Evolutionary conservation across 1,140 invertebrate genomes (phyloP).

Genomic region (Drosophila bifasciata): DNA sequence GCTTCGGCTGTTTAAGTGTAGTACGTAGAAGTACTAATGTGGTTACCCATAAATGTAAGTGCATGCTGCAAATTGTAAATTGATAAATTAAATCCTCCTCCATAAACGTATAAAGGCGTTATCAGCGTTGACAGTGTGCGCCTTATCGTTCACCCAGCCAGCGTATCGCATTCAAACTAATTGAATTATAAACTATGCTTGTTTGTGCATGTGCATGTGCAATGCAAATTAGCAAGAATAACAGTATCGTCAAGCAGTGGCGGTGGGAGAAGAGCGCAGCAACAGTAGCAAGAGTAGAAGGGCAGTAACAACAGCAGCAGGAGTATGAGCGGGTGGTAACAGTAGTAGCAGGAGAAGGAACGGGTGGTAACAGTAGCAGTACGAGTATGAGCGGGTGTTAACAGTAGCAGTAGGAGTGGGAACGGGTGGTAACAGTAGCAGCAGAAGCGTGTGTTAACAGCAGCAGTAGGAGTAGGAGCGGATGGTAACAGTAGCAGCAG

Average conservation of each 20-base stretch:
- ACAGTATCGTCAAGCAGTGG: background rate
- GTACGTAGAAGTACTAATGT: constrained; percentile 5
- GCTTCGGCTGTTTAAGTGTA: constrained; percentile 23
- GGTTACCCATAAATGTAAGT: constrained; percentile 25
- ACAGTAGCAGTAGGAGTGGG: too few species aligned
- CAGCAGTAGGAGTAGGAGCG: background rate
- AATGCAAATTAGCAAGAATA: constrained; percentile 49
- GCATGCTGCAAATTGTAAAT: constrained; percentile 62
- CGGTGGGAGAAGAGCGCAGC: constrained; percentile 4
- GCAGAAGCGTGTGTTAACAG: constrained; percentile 1
- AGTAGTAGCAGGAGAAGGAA: too few species aligned
- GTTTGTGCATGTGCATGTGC: constrained; percentile 39
- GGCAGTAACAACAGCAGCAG: constrained; percentile 4
- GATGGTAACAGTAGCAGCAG: constrained; percentile 1
- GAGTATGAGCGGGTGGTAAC: background rate
- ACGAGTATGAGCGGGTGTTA: background rate
- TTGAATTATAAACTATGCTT: constrained; percentile 68
- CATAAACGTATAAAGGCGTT: constrained; percentile 37
- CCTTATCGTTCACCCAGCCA: constrained; percentile 26
- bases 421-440: constrained; percentile 4
- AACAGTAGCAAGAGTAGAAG: background rate
- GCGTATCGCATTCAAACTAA: constrained; percentile 73
- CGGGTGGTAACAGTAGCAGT: constrained; percentile 7
- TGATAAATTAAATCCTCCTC: constrained; percentile 44
- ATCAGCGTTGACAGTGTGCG: constrained; percentile 45